Base-by-base conservation (phyloP, 2,113 vertebrate species). In the Variabilichromis moorii region DNA sequence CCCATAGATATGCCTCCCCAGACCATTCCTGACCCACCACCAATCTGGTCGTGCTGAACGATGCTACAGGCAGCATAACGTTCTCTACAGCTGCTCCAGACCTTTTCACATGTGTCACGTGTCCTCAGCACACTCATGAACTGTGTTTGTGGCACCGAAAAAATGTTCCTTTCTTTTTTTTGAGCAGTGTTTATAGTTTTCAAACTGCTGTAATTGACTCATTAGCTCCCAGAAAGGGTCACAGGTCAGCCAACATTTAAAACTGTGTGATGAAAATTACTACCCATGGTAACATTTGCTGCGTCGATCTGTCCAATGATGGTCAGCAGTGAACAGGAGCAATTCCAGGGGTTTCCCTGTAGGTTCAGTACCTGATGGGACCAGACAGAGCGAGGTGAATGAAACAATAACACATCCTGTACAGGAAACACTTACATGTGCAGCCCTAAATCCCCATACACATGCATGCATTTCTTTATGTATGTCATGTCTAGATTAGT, bases 271-370 rank as follows among this genome's bases (percentile, higher is more conserved):
- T 54, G 14, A 9, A 81, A n/a, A 50, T 24, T 21, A 96, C 95
- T 97, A 98, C 98, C 97, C 63, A 95, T 80, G 47, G 35, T 91
- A 37, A 97, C 89, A 24, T 87, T 94, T 47, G 89, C 92, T 24
- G 80, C 84, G 7, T 86, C 95, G 81, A 97, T 26, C 95, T 95
- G 94, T 51, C 21, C 87, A 24, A 96, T 91, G 85, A 95, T 89
- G 83, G 82, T 91, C n/a, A 96, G 47, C 53, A 98, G 93, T 2
- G 84, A 88, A 84, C 97, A 97, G 80, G 96, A 97, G 55, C 98
- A 98, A 37, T 93, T 97, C 98, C 97, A 98, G 28, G 96, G 97
- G 90, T 99, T 99, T 88, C 86, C 96, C 71, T 91, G 83, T 89
- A 98, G 94, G 54, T 94, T 92, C 86, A 98, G 92, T 21, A 82